phyloP scores from a whole-genome alignment of 2,113 vertebrate species.

The Albula glossodonta region DNA sequence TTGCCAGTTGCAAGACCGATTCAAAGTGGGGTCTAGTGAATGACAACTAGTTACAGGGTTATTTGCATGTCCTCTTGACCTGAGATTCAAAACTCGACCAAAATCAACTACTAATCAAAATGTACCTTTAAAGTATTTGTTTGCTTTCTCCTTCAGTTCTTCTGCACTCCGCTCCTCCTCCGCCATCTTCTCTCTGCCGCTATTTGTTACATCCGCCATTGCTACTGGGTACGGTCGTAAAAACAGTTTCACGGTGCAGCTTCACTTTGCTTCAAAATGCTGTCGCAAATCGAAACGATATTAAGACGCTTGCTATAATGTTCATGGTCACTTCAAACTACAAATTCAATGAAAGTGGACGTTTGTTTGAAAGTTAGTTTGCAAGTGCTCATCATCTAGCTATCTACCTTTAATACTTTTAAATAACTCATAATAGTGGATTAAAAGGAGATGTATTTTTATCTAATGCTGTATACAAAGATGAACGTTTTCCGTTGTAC shows the following conservation, averaged over 20 bases:
- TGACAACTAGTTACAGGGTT: background rate
- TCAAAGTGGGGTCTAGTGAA: no score
- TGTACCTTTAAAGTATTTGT: constrained; percentile 71
- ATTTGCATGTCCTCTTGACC: background rate
- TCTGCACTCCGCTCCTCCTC: constrained; percentile 69
- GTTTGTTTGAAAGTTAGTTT: no score
- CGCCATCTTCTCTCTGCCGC: constrained; percentile 69
- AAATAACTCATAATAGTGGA: no score
- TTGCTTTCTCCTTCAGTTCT: constrained; percentile 70
- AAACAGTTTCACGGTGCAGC: background rate
- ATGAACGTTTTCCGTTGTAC: no score
- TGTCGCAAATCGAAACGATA: constrained; percentile 11
- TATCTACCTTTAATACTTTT: no score
- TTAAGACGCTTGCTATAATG: no score
- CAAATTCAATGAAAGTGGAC: no score
- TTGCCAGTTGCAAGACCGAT: background rate
- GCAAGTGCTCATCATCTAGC: no score
- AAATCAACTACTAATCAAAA: background rate
- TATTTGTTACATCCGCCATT: constrained; percentile 59
- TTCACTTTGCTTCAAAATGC: constrained; percentile 4
- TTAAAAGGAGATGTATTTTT: no score
- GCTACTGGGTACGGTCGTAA: constrained; percentile 56
- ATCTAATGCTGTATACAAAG: no score
- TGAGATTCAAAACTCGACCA: background rate
- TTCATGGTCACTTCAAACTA: no score